Base-by-base conservation (phyloP, 2,797 vertebrate species). In the Syngnathus acus region DNA sequence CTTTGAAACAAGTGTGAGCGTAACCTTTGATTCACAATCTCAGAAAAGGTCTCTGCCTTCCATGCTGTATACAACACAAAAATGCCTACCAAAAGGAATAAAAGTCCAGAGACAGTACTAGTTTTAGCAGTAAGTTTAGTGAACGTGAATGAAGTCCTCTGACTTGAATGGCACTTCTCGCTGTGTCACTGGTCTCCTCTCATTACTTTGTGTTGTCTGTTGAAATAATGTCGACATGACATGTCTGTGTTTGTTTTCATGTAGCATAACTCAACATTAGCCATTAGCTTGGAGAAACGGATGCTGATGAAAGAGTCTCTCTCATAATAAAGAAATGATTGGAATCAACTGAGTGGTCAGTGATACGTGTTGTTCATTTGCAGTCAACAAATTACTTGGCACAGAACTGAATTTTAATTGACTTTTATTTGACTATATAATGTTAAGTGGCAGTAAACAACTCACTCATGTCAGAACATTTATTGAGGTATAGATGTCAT, bases 11-110 rank as follows among this genome's bases (percentile, higher is more conserved):
- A 68, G 57, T 19, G 51, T 37, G 21, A 1, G 40, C n/a, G 37
- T 71, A 70, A 72, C 21, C 19, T 70, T 64, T 72, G 64, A 80
- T 77, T 61, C 50, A 32, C 63, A 72, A 61, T 42, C 59, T 61
- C 38, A 42, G 59, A 23, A 10, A 39, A 21, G 39, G 59, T 40
- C 39, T 42, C 59, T 42, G 39, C 59, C 13, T 61, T 61, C 42
- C 39, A 61, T 23, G n/a, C 38, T 21, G 9, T 23, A 6, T 39
- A 9, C 11, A 40, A 26, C 16, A 9, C 21, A 40, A 37, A 45
- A 37, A 45, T 16, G 21, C 13, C 13, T 26, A 16, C 40, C 13
- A 26, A 45, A 62, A 62, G 21, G 40, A 43, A 62, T 62, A 45
- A 26, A 43, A 62, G 60, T 8, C 40, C 40, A 62, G 21, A 53